A percentile compares a stretch with the other conserved stretches of the same genome.
Evolutionary conservation across 2,113 vertebrate species (phyloP).

Genomic region (Lagenorhynchus albirostris): DNA sequence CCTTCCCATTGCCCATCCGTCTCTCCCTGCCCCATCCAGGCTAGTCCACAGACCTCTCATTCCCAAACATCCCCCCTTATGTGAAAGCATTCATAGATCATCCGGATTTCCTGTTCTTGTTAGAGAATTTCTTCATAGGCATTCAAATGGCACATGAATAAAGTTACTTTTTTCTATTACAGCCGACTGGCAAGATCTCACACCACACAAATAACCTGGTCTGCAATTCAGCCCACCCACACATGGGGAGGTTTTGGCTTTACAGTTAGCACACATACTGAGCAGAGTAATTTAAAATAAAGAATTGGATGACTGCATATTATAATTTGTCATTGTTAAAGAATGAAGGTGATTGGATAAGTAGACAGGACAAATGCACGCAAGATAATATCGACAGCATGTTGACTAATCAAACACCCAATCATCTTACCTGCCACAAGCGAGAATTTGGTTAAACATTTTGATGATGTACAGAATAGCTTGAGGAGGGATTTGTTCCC

Average conservation of each 20-base stretch:
- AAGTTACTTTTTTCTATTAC: conserved; percentile 20
- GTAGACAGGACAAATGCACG: conserved; percentile 55
- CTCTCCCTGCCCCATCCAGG: neutral
- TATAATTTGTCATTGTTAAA: conserved; percentile 79
- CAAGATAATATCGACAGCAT: conserved; percentile 58
- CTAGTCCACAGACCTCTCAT: neutral
- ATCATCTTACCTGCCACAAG: conserved; percentile 76
- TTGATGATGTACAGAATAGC: conserved; percentile 76
- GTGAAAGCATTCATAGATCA: neutral
- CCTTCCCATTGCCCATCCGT: neutral
- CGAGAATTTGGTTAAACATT: conserved; percentile 80
- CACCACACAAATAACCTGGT: conserved; percentile 46
- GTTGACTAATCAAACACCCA: conserved; percentile 63
- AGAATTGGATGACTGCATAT: conserved; percentile 63
- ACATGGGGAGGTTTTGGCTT: conserved; percentile 49
- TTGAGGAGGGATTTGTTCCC: conserved; percentile 68
- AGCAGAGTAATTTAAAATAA: conserved; percentile 71
- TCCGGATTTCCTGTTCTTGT: neutral
- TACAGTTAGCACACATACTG: conserved; percentile 44
- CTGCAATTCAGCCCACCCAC: conserved; percentile 53
- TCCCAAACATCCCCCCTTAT: neutral
- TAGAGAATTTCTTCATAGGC: conserved; percentile 23
- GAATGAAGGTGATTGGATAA: conserved; percentile 72
- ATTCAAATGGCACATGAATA: conserved; percentile 11
- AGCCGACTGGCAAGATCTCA: conserved; percentile 49